Conservation (phyloP, 2,113 vertebrate genomes). For the Fregetta grallaria region DNA sequence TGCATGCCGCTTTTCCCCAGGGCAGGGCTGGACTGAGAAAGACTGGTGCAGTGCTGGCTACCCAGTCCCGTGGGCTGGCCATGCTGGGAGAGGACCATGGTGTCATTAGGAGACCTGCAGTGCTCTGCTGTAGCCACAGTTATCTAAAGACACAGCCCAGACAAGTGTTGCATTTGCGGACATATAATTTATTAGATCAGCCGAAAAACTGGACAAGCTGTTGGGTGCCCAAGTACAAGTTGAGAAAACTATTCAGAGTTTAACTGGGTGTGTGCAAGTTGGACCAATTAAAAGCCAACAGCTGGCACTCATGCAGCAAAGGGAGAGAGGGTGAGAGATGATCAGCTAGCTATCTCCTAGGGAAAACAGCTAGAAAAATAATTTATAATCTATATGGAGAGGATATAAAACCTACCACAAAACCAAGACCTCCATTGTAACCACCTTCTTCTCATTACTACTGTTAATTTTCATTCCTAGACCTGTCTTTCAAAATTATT, state of each 20-base stretch:
- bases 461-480: neutral
- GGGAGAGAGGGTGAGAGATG: neutral
- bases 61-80: neutral
- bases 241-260: neutral
- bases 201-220: neutral
- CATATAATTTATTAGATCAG: neutral
- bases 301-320: neutral
- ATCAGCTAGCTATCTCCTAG: neutral
- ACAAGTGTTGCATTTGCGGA: neutral
- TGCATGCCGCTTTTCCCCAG: neutral
- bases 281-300: neutral
- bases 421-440: neutral
- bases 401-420: neutral
- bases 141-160: neutral
- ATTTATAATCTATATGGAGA: neutral
- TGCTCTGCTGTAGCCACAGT: neutral
- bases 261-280: neutral
- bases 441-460: neutral
- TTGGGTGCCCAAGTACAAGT: neutral
- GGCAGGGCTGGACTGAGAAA: neutral
- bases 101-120: neutral
- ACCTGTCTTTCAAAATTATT: neutral
- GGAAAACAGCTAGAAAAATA: neutral
- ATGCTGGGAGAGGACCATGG: neutral
- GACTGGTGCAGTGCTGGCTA: neutral